Percentiles rank a stretch among this genome's conserved stretches.
Conservation (phyloP, 2,113 vertebrate species). For the Dendropsophus ebraccatus region DNA sequence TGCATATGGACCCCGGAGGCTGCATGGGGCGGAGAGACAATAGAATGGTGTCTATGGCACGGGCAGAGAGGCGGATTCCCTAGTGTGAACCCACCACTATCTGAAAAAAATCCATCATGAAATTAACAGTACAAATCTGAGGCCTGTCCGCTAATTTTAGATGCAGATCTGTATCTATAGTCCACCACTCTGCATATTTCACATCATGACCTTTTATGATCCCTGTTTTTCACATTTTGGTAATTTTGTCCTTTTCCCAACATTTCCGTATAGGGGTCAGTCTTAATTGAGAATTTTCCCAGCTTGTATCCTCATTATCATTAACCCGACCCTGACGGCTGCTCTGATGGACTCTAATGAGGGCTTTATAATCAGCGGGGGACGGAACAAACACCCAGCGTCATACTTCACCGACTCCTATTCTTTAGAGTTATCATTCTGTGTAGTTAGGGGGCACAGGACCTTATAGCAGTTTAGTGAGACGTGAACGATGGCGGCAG, state of each 20-base stretch:
- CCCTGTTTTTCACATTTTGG: not conserved
- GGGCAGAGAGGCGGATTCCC: too few relatives aligned
- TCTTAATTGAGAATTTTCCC: constrained; percentile 15
- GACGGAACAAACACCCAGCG: constrained; percentile 11
- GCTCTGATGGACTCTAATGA: not conserved
- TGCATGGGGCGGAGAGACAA: too few relatives aligned
- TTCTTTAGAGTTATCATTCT: not conserved
- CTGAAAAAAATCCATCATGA: too few relatives aligned
- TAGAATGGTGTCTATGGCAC: too few relatives aligned
- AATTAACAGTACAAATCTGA: too few relatives aligned
- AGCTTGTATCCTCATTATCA: constrained; percentile 13
- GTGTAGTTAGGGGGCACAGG: not conserved
- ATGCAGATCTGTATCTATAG: too few relatives aligned
- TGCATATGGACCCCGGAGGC: too few relatives aligned
- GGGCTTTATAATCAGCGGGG: constrained; percentile 8
- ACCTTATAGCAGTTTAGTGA: not conserved
- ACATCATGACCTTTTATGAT: not conserved
- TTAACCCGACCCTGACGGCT: not conserved
- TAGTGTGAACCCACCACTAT: too few relatives aligned
- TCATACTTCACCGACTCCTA: not conserved
- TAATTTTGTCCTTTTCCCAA: not conserved
- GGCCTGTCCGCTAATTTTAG: too few relatives aligned
- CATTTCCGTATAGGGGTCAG: not conserved
- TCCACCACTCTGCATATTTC: too few relatives aligned
- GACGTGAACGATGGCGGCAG: not conserved